Conservation (phyloP, 1,140 invertebrate genomes). For the Acromyrmex heyeri region DNA sequence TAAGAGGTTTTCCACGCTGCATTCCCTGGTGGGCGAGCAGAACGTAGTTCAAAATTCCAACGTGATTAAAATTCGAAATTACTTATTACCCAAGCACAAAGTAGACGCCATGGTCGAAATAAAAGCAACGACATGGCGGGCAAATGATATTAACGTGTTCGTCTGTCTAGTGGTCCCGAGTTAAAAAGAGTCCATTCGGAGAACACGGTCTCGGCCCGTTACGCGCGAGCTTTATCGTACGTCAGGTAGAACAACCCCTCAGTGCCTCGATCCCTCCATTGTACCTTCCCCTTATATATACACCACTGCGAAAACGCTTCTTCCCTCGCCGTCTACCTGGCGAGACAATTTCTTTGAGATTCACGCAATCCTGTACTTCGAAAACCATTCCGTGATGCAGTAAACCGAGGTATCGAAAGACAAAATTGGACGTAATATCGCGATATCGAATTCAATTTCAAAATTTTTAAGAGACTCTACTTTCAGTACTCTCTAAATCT, state of each 20-base stretch:
- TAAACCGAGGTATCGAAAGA: constrained; percentile 1
- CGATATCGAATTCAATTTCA: not conserved
- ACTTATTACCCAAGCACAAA: constrained; percentile 20
- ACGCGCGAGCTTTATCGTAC: constrained; percentile 82
- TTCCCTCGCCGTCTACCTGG: not conserved
- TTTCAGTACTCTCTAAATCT: not conserved
- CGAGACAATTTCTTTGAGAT: constrained; percentile 68
- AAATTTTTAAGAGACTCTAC: not conserved
- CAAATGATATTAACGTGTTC: constrained; percentile 69
- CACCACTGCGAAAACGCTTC: constrained; percentile 58
- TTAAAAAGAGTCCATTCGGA: constrained; percentile 66
- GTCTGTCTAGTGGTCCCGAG: constrained; percentile 67
- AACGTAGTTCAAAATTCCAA: not conserved
- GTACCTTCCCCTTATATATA: constrained; percentile 47
- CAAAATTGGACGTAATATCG: not conserved
- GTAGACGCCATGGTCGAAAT: constrained; percentile 14
- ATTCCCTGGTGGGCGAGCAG: not conserved
- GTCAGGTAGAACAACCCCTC: constrained; percentile 82
- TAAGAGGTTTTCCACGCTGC: not conserved
- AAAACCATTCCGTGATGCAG: constrained; percentile 12
- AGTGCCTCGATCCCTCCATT: constrained; percentile 55
- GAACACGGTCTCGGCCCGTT: constrained; percentile 80
- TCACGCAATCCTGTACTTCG: constrained; percentile 57
- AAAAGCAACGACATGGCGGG: constrained; percentile 33
- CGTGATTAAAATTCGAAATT: constrained; percentile 51